These are phyloP conservation scores for Chydorus sphaericus DNA, from an alignment of 2,888 invertebrate genomes.

Conservation along the genomic window DNA sequence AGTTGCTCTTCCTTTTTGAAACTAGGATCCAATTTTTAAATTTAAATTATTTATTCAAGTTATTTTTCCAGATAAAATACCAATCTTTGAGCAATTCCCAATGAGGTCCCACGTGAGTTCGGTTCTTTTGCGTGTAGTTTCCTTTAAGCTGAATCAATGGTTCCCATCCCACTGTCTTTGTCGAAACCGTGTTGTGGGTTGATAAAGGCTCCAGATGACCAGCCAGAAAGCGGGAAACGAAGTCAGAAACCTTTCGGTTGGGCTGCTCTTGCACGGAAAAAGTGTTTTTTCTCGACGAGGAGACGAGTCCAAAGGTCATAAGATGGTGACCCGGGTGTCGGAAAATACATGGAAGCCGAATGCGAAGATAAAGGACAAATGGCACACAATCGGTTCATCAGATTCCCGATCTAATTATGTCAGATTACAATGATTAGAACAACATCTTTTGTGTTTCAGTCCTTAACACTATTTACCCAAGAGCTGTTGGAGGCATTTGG, in stretches of 20 bases:
- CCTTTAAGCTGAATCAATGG: neutral
- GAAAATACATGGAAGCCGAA: neutral
- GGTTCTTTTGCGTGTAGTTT: neutral
- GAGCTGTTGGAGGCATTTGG: neutral
- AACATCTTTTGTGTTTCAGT: neutral
- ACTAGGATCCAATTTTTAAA: neutral
- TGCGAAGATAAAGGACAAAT: neutral
- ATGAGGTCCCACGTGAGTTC: neutral
- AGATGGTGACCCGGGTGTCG: neutral
- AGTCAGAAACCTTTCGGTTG: no score
- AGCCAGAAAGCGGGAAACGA: no score
- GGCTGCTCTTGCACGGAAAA: no score
- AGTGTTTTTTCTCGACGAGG: neutral
- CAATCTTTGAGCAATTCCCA: neutral
- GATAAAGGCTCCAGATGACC: no score
- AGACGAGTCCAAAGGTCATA: neutral
- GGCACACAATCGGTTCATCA: neutral
- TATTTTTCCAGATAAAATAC: neutral
- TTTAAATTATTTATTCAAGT: neutral
- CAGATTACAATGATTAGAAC: neutral
- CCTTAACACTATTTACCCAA: neutral
- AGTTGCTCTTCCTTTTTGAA: neutral
- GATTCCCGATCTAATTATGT: neutral
- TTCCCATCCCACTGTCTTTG: no score
- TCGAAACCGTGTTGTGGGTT: no score